Conservation (phyloP, 2,797 vertebrate genomes). For the Esox masquinongy region DNA sequence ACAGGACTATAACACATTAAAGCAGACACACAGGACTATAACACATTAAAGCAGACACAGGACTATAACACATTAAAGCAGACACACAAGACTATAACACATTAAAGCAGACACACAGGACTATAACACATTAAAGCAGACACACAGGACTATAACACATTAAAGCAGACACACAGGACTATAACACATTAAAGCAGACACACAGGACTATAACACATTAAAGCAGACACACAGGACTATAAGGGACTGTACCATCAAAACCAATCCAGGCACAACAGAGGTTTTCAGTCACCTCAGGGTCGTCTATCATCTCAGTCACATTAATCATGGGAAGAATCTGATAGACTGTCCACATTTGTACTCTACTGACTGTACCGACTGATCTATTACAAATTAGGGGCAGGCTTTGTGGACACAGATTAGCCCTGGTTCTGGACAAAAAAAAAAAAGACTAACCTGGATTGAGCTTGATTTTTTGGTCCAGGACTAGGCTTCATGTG, state of each 20-base stretch:
- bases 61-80: too few species aligned
- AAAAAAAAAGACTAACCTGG: too few species aligned
- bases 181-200: slow-evolving; percentile 46
- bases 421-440: too few species aligned
- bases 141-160: neutral
- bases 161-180: slow-evolving; percentile 18
- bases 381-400: too few species aligned
- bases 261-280: slow-evolving; percentile 51
- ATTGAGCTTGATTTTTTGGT: too few species aligned
- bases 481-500: too few species aligned
- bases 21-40: too few species aligned
- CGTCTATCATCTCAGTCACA: slow-evolving; percentile 39
- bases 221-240: slow-evolving; percentile 56
- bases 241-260: slow-evolving; percentile 64
- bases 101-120: too few species aligned
- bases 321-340: neutral
- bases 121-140: neutral
- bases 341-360: neutral
- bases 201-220: neutral
- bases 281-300: slow-evolving; percentile 54
- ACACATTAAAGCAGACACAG: too few species aligned
- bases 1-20: too few species aligned
- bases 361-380: neutral
- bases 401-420: too few species aligned
- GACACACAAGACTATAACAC: too few species aligned